phyloP scores from a whole-genome alignment of 2,888 invertebrate genomes.

The Meghimatium bilineatum region DNA sequence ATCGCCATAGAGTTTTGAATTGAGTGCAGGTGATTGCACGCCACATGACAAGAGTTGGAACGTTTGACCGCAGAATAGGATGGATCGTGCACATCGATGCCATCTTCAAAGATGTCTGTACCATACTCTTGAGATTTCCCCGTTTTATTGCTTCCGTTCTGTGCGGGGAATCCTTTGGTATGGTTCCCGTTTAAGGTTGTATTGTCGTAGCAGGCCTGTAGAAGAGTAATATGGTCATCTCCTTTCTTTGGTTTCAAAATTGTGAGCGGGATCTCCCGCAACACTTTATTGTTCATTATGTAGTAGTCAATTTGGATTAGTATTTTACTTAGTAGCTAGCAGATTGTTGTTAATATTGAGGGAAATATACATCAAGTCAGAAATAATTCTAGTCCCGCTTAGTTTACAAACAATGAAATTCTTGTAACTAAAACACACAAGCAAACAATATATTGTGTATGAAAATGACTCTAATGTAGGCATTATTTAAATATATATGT shows the following conservation, averaged over 20 bases:
- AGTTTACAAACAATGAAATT: too few species aligned
- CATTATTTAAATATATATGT: too few species aligned
- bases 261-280: slow-evolving; percentile 56
- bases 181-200: slow-evolving; percentile 65
- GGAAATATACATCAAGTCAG: too few species aligned
- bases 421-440: too few species aligned
- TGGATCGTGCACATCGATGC: slow-evolving; percentile 50
- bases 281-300: slow-evolving; percentile 31
- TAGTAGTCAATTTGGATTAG: background rate
- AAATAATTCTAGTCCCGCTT: too few species aligned
- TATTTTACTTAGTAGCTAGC: background rate
- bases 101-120: slow-evolving; percentile 53
- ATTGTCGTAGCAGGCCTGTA: slow-evolving; percentile 73
- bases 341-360: background rate
- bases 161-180: slow-evolving; percentile 40
- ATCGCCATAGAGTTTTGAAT: slow-evolving; percentile 37
- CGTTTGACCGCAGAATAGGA: slow-evolving; percentile 37
- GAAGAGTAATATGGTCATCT: slow-evolving; percentile 68
- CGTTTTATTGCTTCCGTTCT: slow-evolving; percentile 46
- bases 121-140: slow-evolving; percentile 51
- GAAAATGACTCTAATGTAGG: too few species aligned
- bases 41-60: slow-evolving; percentile 37
- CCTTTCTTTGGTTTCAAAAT: slow-evolving; percentile 55
- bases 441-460: too few species aligned
- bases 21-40: slow-evolving; percentile 57